phyloP scores from a whole-genome alignment of 2,113 vertebrate species.

The Variabilichromis moorii region DNA sequence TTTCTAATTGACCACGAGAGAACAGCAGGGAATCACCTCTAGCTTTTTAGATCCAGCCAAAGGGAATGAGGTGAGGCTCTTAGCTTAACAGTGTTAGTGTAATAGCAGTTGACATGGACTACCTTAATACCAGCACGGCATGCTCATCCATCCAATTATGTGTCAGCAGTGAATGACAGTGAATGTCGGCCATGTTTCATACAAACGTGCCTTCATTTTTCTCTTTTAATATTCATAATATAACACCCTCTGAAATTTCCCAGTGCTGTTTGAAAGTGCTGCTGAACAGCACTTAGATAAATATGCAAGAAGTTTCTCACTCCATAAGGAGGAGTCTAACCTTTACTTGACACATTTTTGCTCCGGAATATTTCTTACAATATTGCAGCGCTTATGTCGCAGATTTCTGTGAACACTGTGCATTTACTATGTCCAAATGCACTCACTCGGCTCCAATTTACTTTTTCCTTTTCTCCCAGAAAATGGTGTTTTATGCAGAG shows the following conservation, averaged over 20 bases:
- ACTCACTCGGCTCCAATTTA: neutral
- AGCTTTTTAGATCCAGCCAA: conserved; percentile 7
- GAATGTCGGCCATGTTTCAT: neutral
- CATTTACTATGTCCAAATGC: neutral
- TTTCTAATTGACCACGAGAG: conserved; percentile 45
- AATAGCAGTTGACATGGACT: conserved; percentile 7
- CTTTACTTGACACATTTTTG: neutral
- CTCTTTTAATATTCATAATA: neutral
- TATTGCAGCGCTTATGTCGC: neutral
- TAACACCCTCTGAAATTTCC: neutral
- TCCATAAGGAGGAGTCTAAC: neutral
- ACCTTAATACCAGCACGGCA: neutral
- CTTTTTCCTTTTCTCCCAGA: neutral
- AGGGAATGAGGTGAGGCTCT: neutral
- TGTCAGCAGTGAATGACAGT: neutral
- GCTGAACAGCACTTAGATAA: neutral
- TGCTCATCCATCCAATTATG: conserved; percentile 29
- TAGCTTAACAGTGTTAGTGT: conserved; percentile 23
- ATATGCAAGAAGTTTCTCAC: neutral
- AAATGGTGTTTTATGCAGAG: neutral
- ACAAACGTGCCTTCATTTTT: conserved; percentile 2
- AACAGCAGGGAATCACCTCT: neutral
- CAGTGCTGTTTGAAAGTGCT: neutral
- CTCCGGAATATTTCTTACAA: neutral
- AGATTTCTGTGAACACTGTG: neutral